A percentile compares a stretch with the other conserved stretches of the same genome.
These are phyloP conservation scores for Cremastinae sp. DNA, from an alignment of 2,888 invertebrate genomes.

Conservation along the genomic window DNA sequence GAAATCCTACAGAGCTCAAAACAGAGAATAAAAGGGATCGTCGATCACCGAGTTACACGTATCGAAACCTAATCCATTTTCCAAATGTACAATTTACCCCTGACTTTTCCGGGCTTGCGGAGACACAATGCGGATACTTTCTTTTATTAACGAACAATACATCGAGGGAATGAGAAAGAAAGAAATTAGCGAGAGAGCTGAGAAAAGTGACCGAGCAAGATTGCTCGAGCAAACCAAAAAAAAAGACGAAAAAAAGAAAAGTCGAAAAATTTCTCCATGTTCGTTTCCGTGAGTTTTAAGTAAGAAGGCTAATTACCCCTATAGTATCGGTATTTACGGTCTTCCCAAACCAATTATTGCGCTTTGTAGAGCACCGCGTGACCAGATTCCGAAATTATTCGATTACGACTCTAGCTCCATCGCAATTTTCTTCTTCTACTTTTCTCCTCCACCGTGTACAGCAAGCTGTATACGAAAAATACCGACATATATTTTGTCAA, in stretches of 20 bases:
- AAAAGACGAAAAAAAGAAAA: constrained; percentile 21
- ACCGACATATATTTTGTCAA: background rate
- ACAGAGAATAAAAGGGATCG: no score
- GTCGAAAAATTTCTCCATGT: constrained; percentile 13
- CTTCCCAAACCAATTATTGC: constrained; percentile 64
- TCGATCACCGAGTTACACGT: no score
- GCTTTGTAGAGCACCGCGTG: constrained; percentile 64
- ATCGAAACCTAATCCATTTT: no score
- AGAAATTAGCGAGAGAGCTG: constrained; percentile 18
- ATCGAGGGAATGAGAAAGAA: background rate
- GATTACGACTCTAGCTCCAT: constrained; percentile 56
- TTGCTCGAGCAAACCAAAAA: background rate
- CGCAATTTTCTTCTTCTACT: constrained; percentile 26
- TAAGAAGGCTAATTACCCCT: constrained; percentile 64
- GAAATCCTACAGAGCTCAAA: no score
- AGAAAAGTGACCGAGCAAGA: constrained; percentile 37
- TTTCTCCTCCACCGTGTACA: constrained; percentile 1
- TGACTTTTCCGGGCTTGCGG: no score
- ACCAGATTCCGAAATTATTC: constrained; percentile 64
- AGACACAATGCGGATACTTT: no score
- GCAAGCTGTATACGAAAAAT: constrained; percentile 20
- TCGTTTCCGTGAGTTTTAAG: constrained; percentile 42
- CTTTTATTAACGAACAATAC: no score
- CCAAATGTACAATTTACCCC: no score
- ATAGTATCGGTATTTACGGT: constrained; percentile 63